Conservation (phyloP, 2,113 vertebrate species). For the Agelaius tricolor region DNA sequence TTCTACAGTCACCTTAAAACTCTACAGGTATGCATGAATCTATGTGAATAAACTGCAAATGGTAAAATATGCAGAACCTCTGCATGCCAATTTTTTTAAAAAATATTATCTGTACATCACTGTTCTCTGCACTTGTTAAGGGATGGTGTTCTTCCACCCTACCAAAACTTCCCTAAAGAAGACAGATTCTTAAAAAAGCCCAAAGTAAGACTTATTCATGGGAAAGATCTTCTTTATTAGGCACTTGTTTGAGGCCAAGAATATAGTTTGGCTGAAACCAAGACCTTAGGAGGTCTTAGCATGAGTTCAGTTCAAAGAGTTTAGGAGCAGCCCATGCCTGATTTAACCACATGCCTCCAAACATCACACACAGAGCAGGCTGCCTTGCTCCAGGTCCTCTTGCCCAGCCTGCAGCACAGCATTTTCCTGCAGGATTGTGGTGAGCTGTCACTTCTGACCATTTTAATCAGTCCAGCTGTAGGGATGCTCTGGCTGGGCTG, state of each 20-base stretch:
- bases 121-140: neutral
- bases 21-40: neutral
- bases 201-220: neutral
- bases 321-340: neutral
- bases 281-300: neutral
- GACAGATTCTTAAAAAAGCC: neutral
- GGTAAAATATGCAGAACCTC: neutral
- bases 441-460: neutral
- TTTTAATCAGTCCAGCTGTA: neutral
- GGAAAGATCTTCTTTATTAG: neutral
- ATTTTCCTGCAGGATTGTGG: neutral
- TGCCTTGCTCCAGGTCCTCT: neutral
- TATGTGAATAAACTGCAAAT: neutral
- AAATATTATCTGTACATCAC: neutral
- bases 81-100: neutral
- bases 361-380: neutral
- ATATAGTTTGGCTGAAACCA: neutral
- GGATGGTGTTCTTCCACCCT: neutral
- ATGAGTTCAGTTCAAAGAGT: neutral
- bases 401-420: neutral
- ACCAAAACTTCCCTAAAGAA: neutral
- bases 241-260: neutral
- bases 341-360: neutral
- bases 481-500: neutral
- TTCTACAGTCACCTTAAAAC: neutral